Evolutionary conservation across 2,797 vertebrate species (phyloP).

Genomic region (Sebastes aleutianus): DNA sequence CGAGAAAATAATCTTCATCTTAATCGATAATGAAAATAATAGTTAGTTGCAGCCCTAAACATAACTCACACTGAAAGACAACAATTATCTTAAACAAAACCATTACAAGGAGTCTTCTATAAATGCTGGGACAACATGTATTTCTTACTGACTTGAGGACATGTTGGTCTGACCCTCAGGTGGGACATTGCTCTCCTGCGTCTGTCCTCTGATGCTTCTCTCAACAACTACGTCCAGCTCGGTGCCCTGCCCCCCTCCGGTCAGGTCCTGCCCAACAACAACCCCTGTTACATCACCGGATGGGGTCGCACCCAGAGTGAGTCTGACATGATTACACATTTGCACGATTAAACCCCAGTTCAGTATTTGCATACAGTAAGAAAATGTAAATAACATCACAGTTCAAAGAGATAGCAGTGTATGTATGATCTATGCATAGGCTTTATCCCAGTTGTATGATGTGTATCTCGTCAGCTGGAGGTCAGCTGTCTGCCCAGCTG

Average conservation of each 20-base stretch:
- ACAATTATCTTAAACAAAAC: not conserved
- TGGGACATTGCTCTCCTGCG: slow-evolving; percentile 90
- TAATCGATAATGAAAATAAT: not conserved
- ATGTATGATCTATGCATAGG: no score
- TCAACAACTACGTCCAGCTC: slow-evolving; percentile 86
- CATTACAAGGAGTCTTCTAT: not conserved
- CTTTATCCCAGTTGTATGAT: not conserved
- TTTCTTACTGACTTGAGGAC: not conserved
- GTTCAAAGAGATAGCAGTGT: not conserved
- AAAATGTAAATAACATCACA: not conserved
- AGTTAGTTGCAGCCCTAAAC: not conserved
- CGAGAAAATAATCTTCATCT: not conserved
- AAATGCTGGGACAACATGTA: not conserved
- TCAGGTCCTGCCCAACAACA: slow-evolving; percentile 85
- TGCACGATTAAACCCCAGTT: not conserved
- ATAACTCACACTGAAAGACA: not conserved
- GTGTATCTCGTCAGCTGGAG: slow-evolving; percentile 66
- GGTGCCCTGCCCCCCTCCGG: slow-evolving; percentile 79
- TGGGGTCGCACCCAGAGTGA: slow-evolving; percentile 91
- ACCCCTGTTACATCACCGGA: slow-evolving; percentile 89
- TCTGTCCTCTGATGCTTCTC: slow-evolving; percentile 76
- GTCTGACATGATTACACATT: slow-evolving; percentile 47
- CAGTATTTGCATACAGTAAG: not conserved
- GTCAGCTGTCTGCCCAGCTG: slow-evolving; percentile 82
- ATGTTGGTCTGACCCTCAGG: slow-evolving; percentile 65